phyloP scores from a whole-genome alignment of 2,888 invertebrate species.

The Eristalis tenax region DNA sequence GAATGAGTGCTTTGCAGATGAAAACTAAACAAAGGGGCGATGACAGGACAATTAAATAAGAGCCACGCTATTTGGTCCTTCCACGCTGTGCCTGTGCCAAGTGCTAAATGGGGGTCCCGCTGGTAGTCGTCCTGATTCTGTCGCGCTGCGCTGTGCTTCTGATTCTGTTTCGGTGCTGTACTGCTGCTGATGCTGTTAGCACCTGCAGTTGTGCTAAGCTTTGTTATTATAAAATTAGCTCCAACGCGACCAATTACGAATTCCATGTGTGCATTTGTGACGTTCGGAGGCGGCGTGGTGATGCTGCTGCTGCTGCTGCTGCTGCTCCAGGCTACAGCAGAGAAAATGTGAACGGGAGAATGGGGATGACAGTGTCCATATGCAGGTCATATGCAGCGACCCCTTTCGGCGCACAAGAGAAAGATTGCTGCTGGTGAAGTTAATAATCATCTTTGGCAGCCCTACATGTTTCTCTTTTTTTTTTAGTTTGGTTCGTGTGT shows the following conservation, averaged over 20 bases:
- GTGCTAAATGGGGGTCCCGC: no score
- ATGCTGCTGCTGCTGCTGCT: not conserved
- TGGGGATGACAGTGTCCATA: conserved; percentile 32
- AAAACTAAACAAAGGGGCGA: conserved; percentile 46
- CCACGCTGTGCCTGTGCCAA: no score
- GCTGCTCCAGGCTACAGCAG: not conserved
- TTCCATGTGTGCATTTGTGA: conserved; percentile 58
- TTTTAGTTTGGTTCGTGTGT: not conserved
- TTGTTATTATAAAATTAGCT: conserved; percentile 70
- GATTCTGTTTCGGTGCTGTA: not conserved
- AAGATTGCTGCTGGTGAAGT: conserved; percentile 14
- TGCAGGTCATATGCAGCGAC: conserved; percentile 40
- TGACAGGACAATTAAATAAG: conserved; percentile 61
- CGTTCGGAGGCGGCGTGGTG: not conserved
- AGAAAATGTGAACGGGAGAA: not conserved
- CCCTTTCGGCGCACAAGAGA: not conserved
- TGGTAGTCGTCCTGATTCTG: conserved; percentile 1
- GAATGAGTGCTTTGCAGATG: conserved; percentile 39
- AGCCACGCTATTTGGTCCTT: conserved; percentile 19
- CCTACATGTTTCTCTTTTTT: not conserved
- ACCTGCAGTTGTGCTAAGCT: conserved; percentile 60
- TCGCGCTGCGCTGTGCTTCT: not conserved
- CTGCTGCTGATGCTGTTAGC: conserved; percentile 20
- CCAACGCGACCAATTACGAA: conserved; percentile 53
- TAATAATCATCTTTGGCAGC: conserved; percentile 34